phyloP scores from a whole-genome alignment of 1,140 invertebrate genomes.

The Macrosteles quadrilineatus region DNA sequence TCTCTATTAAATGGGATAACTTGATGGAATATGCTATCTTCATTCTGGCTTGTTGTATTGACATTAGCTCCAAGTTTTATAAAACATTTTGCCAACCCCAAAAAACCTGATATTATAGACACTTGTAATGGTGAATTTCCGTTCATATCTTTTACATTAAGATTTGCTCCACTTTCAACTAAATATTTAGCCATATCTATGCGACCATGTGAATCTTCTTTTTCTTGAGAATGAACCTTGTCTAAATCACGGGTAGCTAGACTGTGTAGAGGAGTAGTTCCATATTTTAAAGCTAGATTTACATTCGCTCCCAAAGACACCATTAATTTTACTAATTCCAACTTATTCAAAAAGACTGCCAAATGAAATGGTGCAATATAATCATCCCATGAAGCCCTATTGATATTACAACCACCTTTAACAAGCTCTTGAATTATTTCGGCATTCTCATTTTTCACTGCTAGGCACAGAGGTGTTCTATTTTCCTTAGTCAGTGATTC shows the following conservation, averaged over 20 bases:
- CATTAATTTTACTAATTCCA: neutral
- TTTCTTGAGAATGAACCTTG: neutral
- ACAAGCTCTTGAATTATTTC: neutral
- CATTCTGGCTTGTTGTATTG: neutral
- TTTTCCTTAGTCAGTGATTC: neutral
- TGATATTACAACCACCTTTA: neutral
- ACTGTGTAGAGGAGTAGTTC: too few relatives aligned
- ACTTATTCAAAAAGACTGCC: neutral
- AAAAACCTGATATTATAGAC: neutral
- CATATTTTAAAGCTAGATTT: neutral
- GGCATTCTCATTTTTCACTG: neutral
- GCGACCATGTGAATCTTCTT: neutral
- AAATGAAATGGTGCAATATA: neutral
- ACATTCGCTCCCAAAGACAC: neutral
- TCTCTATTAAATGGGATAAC: neutral
- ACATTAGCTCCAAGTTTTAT: neutral
- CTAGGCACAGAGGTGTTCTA: neutral
- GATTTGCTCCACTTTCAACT: neutral
- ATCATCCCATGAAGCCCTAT: neutral
- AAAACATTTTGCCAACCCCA: neutral
- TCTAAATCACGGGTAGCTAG: neutral
- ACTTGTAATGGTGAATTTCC: neutral
- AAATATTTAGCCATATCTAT: neutral
- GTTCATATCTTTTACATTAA: neutral
- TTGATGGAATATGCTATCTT: neutral